Evolutionary conservation across 2,888 invertebrate genomes (phyloP).

Genomic region (Pinctada fucata): DNA sequence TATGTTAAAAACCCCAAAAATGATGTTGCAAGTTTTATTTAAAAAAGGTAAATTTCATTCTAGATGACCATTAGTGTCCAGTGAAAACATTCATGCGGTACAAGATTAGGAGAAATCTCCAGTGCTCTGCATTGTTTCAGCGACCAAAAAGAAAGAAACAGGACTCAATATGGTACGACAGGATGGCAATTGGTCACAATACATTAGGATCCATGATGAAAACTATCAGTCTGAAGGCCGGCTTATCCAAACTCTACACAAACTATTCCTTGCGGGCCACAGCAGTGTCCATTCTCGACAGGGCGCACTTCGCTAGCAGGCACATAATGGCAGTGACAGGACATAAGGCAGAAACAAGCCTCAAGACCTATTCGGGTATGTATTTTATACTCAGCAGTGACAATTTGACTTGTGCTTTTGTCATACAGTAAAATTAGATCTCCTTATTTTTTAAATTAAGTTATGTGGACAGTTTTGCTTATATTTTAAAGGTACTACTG

Average conservation of each 20-base stretch:
- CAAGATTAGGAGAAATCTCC: background rate
- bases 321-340: background rate
- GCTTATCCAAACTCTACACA: slow-evolving; percentile 3
- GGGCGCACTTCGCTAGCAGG: background rate
- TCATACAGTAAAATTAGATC: background rate
- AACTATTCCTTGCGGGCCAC: slow-evolving; percentile 14
- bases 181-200: slow-evolving; percentile 6
- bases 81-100: slow-evolving; percentile 17
- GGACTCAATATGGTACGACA: slow-evolving; percentile 9
- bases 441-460: no score
- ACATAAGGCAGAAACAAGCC: background rate
- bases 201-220: slow-evolving; percentile 4
- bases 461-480: no score
- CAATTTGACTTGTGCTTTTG: no score
- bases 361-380: background rate
- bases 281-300: slow-evolving; percentile 9
- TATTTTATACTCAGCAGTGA: no score
- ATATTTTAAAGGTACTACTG: background rate
- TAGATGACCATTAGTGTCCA: no score
- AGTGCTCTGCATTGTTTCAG: slow-evolving; percentile 6
- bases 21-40: no score
- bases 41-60: no score
- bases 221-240: background rate
- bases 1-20: no score
- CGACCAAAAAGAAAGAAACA: background rate